Evolutionary conservation across 2,797 vertebrate species (phyloP), one percentile per base, ranked within the genome.

Genomic region (Mus caroli): DNA sequence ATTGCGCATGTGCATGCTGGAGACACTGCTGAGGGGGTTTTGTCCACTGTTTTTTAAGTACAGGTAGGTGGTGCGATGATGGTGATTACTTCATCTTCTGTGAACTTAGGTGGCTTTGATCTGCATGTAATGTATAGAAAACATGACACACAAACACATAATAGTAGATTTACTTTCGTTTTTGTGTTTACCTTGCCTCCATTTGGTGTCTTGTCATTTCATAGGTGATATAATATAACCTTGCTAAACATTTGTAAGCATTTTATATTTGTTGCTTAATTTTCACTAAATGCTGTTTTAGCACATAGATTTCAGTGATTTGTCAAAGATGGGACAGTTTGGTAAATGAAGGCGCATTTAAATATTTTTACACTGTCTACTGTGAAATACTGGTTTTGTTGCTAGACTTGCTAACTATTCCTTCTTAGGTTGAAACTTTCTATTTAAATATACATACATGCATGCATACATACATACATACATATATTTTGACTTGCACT

Each of bases 311-410:
- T 73, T 93, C 86, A 79, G 52, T 97, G 86, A 75, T 58, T 87
- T 84, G 64, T 22, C 11, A 56, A 85, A 93, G 62, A 76, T 93
- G 31, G 26, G 58, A 62, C 54, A 78, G 13, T 28, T 52, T 75
- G 89, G 71, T 93, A 92, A 94, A 43, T 87, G 60, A 89, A 80
- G 43, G 24, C 77, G 9, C 20, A 46, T 92, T 96, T 93, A 96
- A 94, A 92, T 87, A 78, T 43, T 73, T 94, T 96, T 75, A 43
- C 0, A 31, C 46, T 80, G 1, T 17, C 56, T 93, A 28, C 22
- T 85, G 14, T 91, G 78, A 85, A 92, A 20, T 84, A 54, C 14
- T 69, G 4, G 15, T 40, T 89, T 52, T 43, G 13, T 83, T 84
- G 82, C 64, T 37, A 84, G 37, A 46, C 82, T 84, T 64, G 46